phyloP scores from a whole-genome alignment of 2,797 vertebrate species.

The Girardinus metallicus region DNA sequence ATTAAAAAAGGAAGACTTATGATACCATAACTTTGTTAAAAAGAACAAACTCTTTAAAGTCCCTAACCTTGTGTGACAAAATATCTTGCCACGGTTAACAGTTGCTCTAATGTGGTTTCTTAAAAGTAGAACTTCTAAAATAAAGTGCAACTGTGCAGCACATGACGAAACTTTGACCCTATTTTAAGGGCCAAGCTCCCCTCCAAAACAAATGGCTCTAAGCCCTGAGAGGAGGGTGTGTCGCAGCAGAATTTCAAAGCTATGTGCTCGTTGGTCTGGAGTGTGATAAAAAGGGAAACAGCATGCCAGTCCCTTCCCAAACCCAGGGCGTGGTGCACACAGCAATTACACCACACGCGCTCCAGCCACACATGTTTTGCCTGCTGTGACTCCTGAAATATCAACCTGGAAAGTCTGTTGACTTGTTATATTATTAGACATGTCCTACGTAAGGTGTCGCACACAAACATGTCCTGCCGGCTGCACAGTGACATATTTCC shows the following conservation, averaged over 20 bases:
- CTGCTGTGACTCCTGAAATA: constrained; percentile 62
- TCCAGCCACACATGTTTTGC: constrained; percentile 58
- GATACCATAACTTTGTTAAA: not conserved
- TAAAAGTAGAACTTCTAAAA: constrained; percentile 30
- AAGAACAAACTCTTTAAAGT: not conserved
- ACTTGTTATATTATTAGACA: constrained; percentile 48
- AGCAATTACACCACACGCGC: constrained; percentile 54
- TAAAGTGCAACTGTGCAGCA: constrained; percentile 46
- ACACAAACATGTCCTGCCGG: constrained; percentile 20
- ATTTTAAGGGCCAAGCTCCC: constrained; percentile 53
- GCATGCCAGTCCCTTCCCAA: constrained; percentile 66
- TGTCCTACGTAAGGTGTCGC: constrained; percentile 33
- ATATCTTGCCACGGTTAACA: constrained; percentile 44
- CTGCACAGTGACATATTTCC: constrained; percentile 36
- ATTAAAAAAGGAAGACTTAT: not conserved
- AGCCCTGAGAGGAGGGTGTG: constrained; percentile 65
- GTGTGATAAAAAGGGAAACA: constrained; percentile 71
- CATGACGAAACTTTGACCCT: constrained; percentile 40
- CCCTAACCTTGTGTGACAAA: not conserved
- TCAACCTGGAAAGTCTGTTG: constrained; percentile 24
- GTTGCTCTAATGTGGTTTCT: constrained; percentile 46
- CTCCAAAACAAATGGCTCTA: constrained; percentile 62
- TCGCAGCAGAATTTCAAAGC: constrained; percentile 66
- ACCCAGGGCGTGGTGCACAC: constrained; percentile 71
- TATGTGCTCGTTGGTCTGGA: constrained; percentile 61